Conservation (phyloP, 2,113 vertebrate species). For the Nothobranchius kuhntae region DNA sequence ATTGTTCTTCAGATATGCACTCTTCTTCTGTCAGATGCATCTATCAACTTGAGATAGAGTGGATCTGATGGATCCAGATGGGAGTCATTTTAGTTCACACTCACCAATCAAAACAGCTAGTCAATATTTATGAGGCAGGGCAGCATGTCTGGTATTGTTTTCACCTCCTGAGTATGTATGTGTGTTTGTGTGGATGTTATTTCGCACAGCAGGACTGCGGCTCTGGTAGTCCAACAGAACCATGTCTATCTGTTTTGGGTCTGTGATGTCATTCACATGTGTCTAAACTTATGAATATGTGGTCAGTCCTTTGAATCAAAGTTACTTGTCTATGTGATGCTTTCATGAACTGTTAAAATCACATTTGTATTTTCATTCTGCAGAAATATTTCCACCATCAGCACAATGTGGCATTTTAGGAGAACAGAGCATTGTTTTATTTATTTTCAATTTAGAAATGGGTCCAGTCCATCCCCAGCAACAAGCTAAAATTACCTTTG, state of each 20-base stretch:
- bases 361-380: too few relatives aligned
- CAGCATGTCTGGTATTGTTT: conserved; percentile 1
- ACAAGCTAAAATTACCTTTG: too few relatives aligned
- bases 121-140: conserved; percentile 5
- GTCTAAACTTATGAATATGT: not conserved
- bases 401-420: too few relatives aligned
- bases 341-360: too few relatives aligned
- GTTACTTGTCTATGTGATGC: too few relatives aligned
- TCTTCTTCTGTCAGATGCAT: not conserved
- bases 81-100: not conserved
- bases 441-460: too few relatives aligned
- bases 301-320: not conserved
- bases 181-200: not conserved
- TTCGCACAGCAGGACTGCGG: not conserved
- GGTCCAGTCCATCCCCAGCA: too few relatives aligned
- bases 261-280: too few relatives aligned
- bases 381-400: too few relatives aligned
- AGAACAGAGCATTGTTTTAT: too few relatives aligned
- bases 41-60: not conserved
- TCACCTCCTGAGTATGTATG: not conserved
- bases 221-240: not conserved
- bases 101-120: not conserved
- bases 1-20: conserved; percentile 3
- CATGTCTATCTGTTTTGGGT: too few relatives aligned
- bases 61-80: not conserved